phyloP scores from a whole-genome alignment of 2,113 vertebrate genomes.

The Columba janthina region DNA sequence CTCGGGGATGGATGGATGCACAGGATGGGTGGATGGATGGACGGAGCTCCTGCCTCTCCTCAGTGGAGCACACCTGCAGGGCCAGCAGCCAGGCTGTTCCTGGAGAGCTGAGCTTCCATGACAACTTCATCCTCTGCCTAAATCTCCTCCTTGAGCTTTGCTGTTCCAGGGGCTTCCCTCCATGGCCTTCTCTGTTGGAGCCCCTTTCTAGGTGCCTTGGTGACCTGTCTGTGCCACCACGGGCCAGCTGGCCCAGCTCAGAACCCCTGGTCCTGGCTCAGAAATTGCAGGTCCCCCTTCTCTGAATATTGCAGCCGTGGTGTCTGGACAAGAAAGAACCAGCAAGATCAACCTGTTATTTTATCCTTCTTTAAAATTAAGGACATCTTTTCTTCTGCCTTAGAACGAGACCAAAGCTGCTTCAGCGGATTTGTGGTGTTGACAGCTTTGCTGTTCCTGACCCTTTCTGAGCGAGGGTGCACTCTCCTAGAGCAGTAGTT shows the following conservation, averaged over 20 bases:
- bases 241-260: not conserved
- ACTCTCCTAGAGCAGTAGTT: not conserved
- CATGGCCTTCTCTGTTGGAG: rapidly evolving
- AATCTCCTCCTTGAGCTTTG: not conserved
- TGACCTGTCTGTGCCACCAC: rapidly evolving
- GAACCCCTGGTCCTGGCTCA: not conserved
- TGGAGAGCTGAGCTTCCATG: not conserved
- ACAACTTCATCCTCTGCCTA: not conserved
- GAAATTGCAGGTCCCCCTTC: not conserved
- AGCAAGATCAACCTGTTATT: not conserved
- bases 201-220: not conserved
- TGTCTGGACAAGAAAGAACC: not conserved
- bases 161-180: not conserved
- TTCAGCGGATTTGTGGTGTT: not conserved
- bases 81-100: not conserved
- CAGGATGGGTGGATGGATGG: not conserved
- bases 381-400: not conserved
- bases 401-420: not conserved
- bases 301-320: not conserved
- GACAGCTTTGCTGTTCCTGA: not conserved
- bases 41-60: not conserved
- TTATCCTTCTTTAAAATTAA: not conserved
- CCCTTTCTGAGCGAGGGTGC: not conserved
- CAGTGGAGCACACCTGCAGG: not conserved
- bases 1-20: not conserved